Evolutionary conservation across 2,888 invertebrate species (phyloP).

Genomic region (Oxycera nigricornis): DNA sequence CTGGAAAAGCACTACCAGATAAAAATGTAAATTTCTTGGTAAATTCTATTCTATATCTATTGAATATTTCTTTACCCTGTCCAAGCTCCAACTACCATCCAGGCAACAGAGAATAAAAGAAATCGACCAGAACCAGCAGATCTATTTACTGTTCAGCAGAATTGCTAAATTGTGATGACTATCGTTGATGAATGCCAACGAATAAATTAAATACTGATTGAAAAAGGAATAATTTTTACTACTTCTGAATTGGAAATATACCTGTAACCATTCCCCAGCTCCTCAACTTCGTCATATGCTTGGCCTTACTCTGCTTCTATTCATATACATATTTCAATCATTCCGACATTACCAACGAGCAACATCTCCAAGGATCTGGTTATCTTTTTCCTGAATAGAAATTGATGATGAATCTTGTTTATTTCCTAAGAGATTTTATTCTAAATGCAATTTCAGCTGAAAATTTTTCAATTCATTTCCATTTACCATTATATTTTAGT

Average conservation of each 20-base stretch:
- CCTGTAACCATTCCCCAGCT: constrained; percentile 3
- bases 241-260: constrained; percentile 13
- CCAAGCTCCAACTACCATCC: too few species aligned
- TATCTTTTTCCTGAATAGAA: constrained; percentile 49
- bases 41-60: too few species aligned
- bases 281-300: not conserved
- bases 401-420: constrained; percentile 51
- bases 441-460: constrained; percentile 36
- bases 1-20: too few species aligned
- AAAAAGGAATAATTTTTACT: constrained; percentile 45
- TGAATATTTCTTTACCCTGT: too few species aligned
- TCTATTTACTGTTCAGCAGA: too few species aligned
- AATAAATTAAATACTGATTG: constrained; percentile 45
- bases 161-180: constrained; percentile 22
- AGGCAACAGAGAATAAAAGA: too few species aligned
- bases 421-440: constrained; percentile 50
- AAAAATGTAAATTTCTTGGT: too few species aligned
- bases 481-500: constrained; percentile 42
- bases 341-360: not conserved
- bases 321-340: too few species aligned
- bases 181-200: constrained; percentile 21
- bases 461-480: constrained; percentile 48
- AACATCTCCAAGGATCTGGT: constrained; percentile 43
- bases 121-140: too few species aligned
- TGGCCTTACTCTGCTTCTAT: not conserved